These are phyloP conservation scores for Enteromius afrohamiltoni DNA, from an alignment of 2,797 vertebrate species.

Conservation along the genomic window DNA sequence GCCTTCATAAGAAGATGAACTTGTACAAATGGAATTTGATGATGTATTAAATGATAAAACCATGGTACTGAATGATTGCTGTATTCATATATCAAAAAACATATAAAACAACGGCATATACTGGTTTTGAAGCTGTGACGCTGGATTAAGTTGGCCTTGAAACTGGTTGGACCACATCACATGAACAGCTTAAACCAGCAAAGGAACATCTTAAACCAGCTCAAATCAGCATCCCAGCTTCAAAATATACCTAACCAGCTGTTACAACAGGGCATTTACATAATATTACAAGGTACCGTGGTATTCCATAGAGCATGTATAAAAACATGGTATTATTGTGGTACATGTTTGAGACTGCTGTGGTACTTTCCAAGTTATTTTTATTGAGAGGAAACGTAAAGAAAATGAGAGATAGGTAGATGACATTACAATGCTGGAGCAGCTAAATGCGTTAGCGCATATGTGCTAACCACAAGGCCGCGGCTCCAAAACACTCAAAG, in stretches of 20 bases:
- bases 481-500: neutral
- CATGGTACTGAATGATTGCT: neutral
- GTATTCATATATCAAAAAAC: neutral
- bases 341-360: neutral
- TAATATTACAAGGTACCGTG: neutral
- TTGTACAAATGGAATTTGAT: neutral
- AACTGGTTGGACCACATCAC: no score
- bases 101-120: no score
- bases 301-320: neutral
- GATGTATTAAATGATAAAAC: neutral
- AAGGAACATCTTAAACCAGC: no score
- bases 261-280: no score
- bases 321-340: neutral
- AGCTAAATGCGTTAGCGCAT: neutral
- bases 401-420: neutral
- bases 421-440: neutral
- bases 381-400: neutral
- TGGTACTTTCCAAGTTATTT: neutral
- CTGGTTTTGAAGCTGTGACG: no score
- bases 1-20: slow-evolving; percentile 32
- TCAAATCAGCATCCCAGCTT: no score
- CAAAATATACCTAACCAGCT: no score
- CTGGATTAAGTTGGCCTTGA: no score
- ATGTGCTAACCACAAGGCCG: neutral
- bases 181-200: no score